Percentiles rank a stretch among this genome's conserved stretches.
These are phyloP conservation scores for Malurus cyaneus DNA, from an alignment of 2,113 vertebrate genomes.

Conservation along the genomic window DNA sequence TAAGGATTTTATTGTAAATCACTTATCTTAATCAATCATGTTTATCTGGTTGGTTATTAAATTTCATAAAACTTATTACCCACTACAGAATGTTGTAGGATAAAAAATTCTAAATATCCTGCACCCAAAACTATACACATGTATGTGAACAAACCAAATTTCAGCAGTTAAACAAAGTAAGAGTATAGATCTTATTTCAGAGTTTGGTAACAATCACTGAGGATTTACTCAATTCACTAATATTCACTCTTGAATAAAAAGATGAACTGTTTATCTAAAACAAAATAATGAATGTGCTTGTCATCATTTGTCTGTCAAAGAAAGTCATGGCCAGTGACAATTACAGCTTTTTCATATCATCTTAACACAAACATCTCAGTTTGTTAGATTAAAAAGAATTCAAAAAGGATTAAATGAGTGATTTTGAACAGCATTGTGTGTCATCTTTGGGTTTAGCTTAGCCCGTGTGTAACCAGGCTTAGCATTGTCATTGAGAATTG, in stretches of 20 bases:
- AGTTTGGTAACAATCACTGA: slow-evolving; percentile 36
- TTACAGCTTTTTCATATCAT: background rate
- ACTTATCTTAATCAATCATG: background rate
- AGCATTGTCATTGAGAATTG: background rate
- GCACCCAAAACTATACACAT: background rate
- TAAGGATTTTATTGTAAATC: background rate
- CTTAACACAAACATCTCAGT: background rate
- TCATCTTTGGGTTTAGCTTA: background rate
- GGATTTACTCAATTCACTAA: slow-evolving; percentile 57
- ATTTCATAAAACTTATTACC: background rate
- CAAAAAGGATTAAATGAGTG: background rate
- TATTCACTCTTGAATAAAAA: slow-evolving; percentile 56
- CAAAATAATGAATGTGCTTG: slow-evolving; percentile 35
- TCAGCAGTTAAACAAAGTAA: background rate
- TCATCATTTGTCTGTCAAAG: slow-evolving; percentile 43
- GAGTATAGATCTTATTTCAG: background rate
- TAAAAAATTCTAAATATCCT: background rate
- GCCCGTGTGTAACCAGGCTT: background rate
- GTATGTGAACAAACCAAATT: background rate
- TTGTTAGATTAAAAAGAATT: background rate
- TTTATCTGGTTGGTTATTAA: background rate
- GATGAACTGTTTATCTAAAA: slow-evolving; percentile 38
- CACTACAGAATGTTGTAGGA: background rate
- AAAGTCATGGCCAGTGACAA: slow-evolving; percentile 15
- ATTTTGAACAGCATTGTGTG: background rate